phyloP scores from a whole-genome alignment of 2,113 vertebrate species.

The Microcebus ravelobensis region DNA sequence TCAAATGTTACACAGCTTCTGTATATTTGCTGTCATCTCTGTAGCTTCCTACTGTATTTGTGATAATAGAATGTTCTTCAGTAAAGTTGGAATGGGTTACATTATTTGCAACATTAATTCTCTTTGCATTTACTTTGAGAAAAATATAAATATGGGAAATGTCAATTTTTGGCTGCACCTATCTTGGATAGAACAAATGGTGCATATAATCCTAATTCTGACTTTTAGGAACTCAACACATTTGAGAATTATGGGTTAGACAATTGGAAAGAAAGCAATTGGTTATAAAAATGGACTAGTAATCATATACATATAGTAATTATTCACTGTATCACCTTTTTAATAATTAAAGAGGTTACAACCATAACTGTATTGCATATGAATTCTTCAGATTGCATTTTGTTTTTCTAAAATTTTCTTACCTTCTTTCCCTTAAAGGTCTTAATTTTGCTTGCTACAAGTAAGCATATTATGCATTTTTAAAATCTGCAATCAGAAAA shows the following conservation, averaged over 20 bases:
- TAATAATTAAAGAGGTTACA: not conserved
- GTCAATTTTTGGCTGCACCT: not conserved
- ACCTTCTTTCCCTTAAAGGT: not conserved
- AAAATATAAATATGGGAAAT: not conserved
- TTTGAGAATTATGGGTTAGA: not conserved
- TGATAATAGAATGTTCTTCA: not conserved
- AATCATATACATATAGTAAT: not conserved
- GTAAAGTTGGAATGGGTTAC: not conserved
- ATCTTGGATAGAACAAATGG: not conserved
- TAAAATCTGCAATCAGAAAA: not conserved
- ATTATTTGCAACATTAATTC: not conserved
- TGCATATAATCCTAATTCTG: not conserved
- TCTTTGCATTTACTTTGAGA: not conserved
- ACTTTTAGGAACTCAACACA: not conserved
- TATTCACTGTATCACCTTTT: not conserved
- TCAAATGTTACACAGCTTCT: not conserved
- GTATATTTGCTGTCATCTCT: not conserved
- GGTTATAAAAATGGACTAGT: too few species aligned
- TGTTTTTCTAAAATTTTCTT: not conserved
- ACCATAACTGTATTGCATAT: not conserved
- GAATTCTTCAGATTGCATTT: not conserved
- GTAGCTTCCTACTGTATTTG: not conserved
- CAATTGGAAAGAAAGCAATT: not conserved
- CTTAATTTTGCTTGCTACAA: not conserved
- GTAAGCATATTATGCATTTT: not conserved